Evolutionary conservation across 2,888 invertebrate species (phyloP), one percentile per base, ranked within the genome.

Genomic region (Acanthosepion esculentum): DNA sequence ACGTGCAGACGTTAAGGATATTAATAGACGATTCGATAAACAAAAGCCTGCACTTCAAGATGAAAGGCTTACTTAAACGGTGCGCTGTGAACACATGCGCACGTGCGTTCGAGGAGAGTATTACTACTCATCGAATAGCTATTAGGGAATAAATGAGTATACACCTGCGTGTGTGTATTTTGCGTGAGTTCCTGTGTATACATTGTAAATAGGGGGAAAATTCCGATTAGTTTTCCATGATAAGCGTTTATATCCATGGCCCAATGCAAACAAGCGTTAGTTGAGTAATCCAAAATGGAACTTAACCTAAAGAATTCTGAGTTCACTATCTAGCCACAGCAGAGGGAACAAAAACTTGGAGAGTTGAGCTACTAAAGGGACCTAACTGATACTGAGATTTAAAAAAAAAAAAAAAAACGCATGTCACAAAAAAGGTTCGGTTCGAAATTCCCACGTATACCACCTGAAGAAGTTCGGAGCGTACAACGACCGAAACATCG

Each of bases 11-110:
- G 15, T 78, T 78, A 78, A 78, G 78, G 78, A 33, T 78, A 78
- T 78, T 78, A 78, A 78, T 78, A 78, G n/a, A 78, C 78, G n/a
- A 78, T 78, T 78, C 78, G n/a, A 78, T 78, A 78, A 78, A 78
- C 78, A 78, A 78, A 78, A 78, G 78, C 78, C 78, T 12, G n/a
- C 78, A 78, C 78, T 78, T 78, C 78, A 78, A 78, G 78, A 78
- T 78, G 78, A 78, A 78, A 78, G 78, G n/a, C 78, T n/a, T 33
- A 12, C 78, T 78, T 78, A 78, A 78, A n/a, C 78, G 78, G 5
- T 33, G 78, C 78, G 10, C 78, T n/a, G n/a, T 5, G 23, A 78
- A 33, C n/a, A n/a, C n/a, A 78, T 78, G 12, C 33, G n/a, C 78
- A 78, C n/a, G 78, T n/a, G 29, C 4, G 78, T 78, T 78, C n/a